A percentile compares a stretch with the other conserved stretches of the same genome.
These are phyloP conservation scores for Emys orbicularis DNA, from an alignment of 2,797 vertebrate genomes.

Conservation along the genomic window DNA sequence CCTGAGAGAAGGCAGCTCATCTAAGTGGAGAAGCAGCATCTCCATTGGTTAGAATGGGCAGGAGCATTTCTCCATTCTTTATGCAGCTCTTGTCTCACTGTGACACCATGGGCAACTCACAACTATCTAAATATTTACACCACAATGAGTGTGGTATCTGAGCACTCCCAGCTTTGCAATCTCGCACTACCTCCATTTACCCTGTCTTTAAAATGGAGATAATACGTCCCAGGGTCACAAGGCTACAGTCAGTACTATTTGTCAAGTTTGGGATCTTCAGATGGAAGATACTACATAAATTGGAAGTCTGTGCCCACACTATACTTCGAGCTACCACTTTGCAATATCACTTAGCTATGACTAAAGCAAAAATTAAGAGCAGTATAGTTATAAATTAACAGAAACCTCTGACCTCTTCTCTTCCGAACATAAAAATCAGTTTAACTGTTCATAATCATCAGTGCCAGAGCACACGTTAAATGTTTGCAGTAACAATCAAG, in stretches of 20 bases:
- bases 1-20: neutral
- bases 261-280: neutral
- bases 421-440: neutral
- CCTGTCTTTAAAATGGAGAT: accelerated
- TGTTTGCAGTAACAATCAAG: neutral
- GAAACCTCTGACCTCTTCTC: neutral
- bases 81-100: neutral
- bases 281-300: neutral
- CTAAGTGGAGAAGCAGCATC: neutral
- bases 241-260: neutral
- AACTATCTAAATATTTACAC: accelerated
- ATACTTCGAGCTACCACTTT: neutral
- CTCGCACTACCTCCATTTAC: neutral
- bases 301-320: neutral
- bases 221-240: neutral
- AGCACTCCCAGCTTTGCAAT: neutral
- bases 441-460: neutral
- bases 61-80: accelerated
- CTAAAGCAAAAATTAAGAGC: neutral
- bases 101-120: neutral
- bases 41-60: neutral
- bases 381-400: neutral
- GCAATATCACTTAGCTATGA: neutral
- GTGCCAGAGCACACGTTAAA: neutral
- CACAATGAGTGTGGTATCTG: neutral